Conservation (phyloP, 1,140 invertebrate species). For the Zaprionus ghesquierei region DNA sequence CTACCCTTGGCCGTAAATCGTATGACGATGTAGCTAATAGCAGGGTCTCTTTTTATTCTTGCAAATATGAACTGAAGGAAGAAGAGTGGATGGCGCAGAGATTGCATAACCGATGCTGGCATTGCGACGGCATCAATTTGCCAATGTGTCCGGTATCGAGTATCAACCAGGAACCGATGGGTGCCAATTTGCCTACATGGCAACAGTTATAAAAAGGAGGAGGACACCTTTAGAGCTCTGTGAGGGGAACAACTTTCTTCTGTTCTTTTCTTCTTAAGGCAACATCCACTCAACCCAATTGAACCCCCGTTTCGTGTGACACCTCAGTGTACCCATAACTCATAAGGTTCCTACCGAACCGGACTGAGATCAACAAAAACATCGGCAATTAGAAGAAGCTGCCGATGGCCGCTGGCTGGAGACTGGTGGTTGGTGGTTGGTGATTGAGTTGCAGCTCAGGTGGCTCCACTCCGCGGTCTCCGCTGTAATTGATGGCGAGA, state of each 20-base stretch:
- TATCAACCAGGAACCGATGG: slow-evolving; percentile 30
- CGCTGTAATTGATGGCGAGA: slow-evolving; percentile 65
- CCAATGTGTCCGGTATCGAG: slow-evolving; percentile 49
- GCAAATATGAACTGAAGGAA: background rate
- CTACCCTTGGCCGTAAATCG: slow-evolving; percentile 42
- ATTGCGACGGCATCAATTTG: slow-evolving; percentile 45
- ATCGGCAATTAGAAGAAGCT: slow-evolving; percentile 68
- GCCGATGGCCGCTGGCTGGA: slow-evolving; percentile 49
- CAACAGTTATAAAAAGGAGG: slow-evolving; percentile 12
- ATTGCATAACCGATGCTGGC: slow-evolving; percentile 55
- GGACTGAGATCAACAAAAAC: slow-evolving; percentile 52
- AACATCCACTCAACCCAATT: slow-evolving; percentile 5
- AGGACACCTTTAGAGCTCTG: slow-evolving; percentile 14
- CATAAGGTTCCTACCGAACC: slow-evolving; percentile 36
- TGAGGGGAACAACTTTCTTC: slow-evolving; percentile 53
- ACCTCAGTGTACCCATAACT: slow-evolving; percentile 53
- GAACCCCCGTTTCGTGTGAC: slow-evolving; percentile 33
- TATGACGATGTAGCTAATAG: slow-evolving; percentile 56
- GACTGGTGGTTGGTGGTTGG: slow-evolving; percentile 21
- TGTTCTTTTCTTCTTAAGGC: slow-evolving; percentile 32
- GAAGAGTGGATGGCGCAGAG: slow-evolving; percentile 21
- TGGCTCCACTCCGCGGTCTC: slow-evolving; percentile 29
- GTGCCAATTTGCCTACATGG: slow-evolving; percentile 54
- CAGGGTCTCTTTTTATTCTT: slow-evolving; percentile 24
- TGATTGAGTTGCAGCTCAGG: slow-evolving; percentile 77